Evolutionary conservation across 2,797 vertebrate genomes (phyloP).

Genomic region (Enteromius treurensis): DNA sequence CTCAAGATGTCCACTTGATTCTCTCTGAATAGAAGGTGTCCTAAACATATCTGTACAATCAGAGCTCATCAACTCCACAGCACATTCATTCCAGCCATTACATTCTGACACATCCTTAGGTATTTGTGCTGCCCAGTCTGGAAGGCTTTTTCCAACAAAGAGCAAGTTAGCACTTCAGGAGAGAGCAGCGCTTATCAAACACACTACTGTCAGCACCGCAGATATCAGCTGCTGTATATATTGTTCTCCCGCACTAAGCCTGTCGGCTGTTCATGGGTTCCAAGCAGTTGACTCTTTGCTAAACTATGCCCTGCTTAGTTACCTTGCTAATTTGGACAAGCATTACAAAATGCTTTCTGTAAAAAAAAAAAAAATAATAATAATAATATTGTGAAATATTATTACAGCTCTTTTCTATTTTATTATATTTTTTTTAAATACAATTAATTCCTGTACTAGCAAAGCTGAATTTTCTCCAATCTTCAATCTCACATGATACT

Average conservation of each 20-base stretch:
- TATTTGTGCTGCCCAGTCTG: constrained; percentile 29
- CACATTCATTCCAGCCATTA: constrained; percentile 36
- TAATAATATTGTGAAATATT: background rate
- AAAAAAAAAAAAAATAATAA: background rate
- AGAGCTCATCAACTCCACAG: constrained; percentile 31
- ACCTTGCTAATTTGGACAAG: background rate
- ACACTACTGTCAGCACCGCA: constrained; percentile 36
- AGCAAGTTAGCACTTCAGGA: constrained; percentile 30
- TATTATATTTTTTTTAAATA: background rate
- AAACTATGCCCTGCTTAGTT: constrained; percentile 2
- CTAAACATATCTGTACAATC: constrained; percentile 40
- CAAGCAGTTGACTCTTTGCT: background rate
- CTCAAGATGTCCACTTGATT: constrained; percentile 25
- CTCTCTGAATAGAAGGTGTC: constrained; percentile 48
- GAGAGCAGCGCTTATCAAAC: constrained; percentile 32
- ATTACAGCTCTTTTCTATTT: background rate
- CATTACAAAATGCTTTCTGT: background rate
- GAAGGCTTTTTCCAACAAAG: constrained; percentile 18
- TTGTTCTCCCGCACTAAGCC: background rate
- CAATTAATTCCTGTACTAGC: background rate
- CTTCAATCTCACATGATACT: background rate
- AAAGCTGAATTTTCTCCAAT: background rate
- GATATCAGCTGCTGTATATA: constrained; percentile 45
- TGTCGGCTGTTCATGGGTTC: constrained; percentile 1
- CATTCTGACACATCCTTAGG: constrained; percentile 55